These are phyloP conservation scores for Ischnura elegans DNA, from an alignment of 2,888 invertebrate species.

Conservation along the genomic window DNA sequence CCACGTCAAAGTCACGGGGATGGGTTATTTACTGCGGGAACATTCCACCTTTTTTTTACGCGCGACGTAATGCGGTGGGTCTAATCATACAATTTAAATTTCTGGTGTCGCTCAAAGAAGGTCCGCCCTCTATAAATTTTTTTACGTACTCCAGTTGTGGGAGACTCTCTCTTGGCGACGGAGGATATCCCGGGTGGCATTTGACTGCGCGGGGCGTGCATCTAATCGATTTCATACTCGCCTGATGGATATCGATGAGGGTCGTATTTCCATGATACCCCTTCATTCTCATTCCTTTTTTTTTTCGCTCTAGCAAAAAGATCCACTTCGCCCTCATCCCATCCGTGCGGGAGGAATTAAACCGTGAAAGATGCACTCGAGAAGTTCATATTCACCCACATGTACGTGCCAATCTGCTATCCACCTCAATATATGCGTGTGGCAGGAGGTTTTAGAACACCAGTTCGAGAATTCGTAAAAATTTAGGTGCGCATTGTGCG, in stretches of 20 bases:
- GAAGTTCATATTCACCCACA: too few relatives aligned
- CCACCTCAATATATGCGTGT: too few relatives aligned
- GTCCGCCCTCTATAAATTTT: background rate
- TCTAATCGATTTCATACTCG: background rate
- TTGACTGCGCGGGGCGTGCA: background rate
- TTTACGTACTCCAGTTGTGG: background rate
- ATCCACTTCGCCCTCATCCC: too few relatives aligned
- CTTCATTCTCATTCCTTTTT: too few relatives aligned
- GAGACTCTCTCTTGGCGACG: background rate
- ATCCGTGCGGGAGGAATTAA: too few relatives aligned
- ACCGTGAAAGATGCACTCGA: too few relatives aligned
- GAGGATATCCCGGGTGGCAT: background rate
- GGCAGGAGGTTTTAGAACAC: too few relatives aligned
- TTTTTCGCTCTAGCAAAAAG: background rate
- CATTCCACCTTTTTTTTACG: background rate
- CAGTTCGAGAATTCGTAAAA: too few relatives aligned
- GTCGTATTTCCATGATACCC: background rate
- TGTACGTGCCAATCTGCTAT: too few relatives aligned
- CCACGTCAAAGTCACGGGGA: background rate
- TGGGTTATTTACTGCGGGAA: background rate
- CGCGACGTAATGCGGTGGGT: background rate
- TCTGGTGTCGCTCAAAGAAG: background rate
- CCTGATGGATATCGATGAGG: constrained; percentile 5
- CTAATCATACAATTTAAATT: background rate
- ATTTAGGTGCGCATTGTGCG: too few relatives aligned